Conservation (phyloP, 2,113 vertebrate genomes). For the Limnothrissa miodon region DNA sequence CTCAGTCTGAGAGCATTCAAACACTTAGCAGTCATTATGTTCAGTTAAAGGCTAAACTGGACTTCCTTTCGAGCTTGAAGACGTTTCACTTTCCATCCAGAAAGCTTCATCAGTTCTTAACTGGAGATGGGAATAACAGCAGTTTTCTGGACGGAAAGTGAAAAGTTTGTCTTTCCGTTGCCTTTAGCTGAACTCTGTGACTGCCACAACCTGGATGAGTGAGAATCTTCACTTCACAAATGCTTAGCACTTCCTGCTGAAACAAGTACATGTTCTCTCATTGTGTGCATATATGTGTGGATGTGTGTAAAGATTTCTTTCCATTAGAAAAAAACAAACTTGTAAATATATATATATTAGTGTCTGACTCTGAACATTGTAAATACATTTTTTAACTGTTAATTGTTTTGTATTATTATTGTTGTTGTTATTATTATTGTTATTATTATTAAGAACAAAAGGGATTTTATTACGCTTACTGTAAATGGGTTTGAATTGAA, state of each 20-base stretch:
- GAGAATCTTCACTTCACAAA: too few species aligned
- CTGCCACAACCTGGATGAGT: too few species aligned
- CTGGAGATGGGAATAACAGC: too few species aligned
- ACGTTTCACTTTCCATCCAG: too few species aligned
- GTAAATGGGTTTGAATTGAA: slow-evolving; percentile 41
- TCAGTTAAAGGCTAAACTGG: too few species aligned
- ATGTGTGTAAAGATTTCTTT: slow-evolving; percentile 26
- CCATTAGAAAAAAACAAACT: slow-evolving; percentile 15
- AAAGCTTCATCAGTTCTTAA: too few species aligned
- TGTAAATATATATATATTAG: slow-evolving; percentile 48
- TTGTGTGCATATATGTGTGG: not conserved
- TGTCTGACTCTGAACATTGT: slow-evolving; percentile 54
- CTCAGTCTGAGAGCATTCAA: not conserved
- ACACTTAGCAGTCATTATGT: too few species aligned
- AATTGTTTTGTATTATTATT: slow-evolving; percentile 55
- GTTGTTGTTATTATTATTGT: slow-evolving; percentile 44
- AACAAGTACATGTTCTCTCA: slow-evolving; percentile 54
- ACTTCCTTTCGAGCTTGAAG: too few species aligned
- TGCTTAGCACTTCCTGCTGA: slow-evolving; percentile 42
- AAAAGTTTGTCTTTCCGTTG: too few species aligned
- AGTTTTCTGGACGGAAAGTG: too few species aligned
- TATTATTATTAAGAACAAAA: slow-evolving; percentile 59
- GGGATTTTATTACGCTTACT: slow-evolving; percentile 53
- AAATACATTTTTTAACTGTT: slow-evolving; percentile 44
- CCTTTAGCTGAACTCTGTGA: too few species aligned